Percentiles rank a stretch among this genome's conserved stretches.
Conservation (phyloP, 2,797 vertebrate genomes). For the Sebastes hubbsi region DNA sequence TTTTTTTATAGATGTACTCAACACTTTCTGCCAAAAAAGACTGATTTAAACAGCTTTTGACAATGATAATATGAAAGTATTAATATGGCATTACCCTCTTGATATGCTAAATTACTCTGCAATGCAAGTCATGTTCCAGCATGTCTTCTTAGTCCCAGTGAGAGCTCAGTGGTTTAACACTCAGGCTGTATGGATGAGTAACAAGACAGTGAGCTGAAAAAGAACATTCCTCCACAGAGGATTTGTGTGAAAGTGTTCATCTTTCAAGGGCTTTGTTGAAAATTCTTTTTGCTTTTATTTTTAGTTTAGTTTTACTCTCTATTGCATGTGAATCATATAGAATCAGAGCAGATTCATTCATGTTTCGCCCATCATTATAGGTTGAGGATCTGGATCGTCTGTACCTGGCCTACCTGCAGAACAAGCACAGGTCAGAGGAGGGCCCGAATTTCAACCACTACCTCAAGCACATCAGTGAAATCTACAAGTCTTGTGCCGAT, state of each 20-base stretch:
- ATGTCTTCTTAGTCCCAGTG: not conserved
- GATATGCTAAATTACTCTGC: constrained; percentile 3
- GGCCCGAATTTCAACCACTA: constrained; percentile 80
- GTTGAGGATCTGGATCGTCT: constrained; percentile 83
- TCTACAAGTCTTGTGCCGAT: constrained; percentile 83
- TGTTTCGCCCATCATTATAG: constrained; percentile 47
- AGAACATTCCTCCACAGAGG: not conserved
- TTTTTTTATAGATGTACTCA: not conserved
- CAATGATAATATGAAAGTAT: constrained; percentile 12
- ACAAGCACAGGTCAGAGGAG: constrained; percentile 82
- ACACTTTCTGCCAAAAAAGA: not conserved
- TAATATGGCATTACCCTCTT: constrained; percentile 22
- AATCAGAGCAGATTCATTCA: not conserved
- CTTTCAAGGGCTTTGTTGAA: not conserved
- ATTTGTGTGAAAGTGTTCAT: constrained; percentile 9
- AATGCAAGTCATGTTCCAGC: constrained; percentile 5
- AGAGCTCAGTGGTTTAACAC: constrained; percentile 9
- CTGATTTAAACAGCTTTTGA: not conserved
- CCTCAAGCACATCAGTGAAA: constrained; percentile 81
- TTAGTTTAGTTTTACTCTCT: not conserved
- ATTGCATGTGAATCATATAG: not conserved
- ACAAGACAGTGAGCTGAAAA: constrained; percentile 10
- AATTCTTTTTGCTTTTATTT: not conserved
- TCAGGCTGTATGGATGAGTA: not conserved
- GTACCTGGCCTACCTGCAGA: constrained; percentile 82